Percentiles rank a stretch among this genome's conserved stretches.
Evolutionary conservation across 2,888 invertebrate species (phyloP).

Genomic region (Bruchidius siliquastri): DNA sequence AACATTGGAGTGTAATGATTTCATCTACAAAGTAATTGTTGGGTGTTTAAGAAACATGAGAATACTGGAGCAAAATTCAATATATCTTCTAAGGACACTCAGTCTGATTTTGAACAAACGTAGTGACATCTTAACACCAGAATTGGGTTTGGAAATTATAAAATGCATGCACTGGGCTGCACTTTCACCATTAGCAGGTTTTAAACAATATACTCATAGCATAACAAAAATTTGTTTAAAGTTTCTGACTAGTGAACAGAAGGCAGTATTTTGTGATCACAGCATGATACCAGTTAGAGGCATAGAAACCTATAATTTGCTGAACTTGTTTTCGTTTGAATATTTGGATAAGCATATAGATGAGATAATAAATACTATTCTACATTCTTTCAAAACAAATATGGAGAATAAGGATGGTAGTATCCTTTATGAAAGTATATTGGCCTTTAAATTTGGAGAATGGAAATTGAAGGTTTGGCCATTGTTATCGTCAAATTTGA

Average conservation of each 20-base stretch:
- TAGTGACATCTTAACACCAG: conserved; percentile 14
- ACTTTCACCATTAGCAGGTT: conserved; percentile 23
- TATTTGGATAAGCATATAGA: conserved; percentile 10
- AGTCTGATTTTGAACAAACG: conserved; percentile 22
- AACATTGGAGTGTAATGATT: background rate
- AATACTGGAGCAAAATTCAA: conserved; percentile 17
- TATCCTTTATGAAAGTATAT: conserved; percentile 25
- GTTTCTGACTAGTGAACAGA: conserved; percentile 12
- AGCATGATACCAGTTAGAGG: conserved; percentile 23
- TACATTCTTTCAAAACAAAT: conserved; percentile 29
- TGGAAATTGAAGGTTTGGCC: conserved; percentile 27
- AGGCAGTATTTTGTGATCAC: conserved; percentile 16
- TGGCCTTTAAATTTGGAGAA: conserved; percentile 24
- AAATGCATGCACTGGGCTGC: conserved; percentile 21
- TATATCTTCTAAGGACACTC: conserved; percentile 23
- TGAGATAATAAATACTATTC: conserved; percentile 19
- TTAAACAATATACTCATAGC: conserved; percentile 24
- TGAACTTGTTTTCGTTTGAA: conserved; percentile 15
- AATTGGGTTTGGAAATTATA: conserved; percentile 18
- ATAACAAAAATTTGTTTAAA: conserved; percentile 25
- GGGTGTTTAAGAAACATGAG: conserved; percentile 11
- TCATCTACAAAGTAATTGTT: background rate
- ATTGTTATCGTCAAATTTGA: conserved; percentile 17
- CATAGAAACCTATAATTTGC: conserved; percentile 22
- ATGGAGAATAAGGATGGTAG: conserved; percentile 31